phyloP scores from a whole-genome alignment of 2,113 vertebrate genomes.

The Corythornis vintsioides region DNA sequence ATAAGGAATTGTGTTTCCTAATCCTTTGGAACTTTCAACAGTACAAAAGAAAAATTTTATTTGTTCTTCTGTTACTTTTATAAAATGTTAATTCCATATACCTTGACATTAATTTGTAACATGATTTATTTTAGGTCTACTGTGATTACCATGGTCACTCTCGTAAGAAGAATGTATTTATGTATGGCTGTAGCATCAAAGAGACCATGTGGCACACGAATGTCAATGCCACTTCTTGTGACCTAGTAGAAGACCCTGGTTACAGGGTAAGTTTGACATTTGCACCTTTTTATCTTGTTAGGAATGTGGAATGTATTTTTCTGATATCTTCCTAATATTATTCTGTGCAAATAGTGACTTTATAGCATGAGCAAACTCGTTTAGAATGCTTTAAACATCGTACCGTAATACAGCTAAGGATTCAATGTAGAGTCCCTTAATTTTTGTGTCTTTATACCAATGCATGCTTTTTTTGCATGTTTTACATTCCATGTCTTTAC shows the following conservation, averaged over 20 bases:
- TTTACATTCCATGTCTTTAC: too few relatives aligned
- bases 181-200: slow-evolving; percentile 98
- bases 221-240: slow-evolving; percentile 81
- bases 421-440: neutral
- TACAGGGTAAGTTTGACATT: slow-evolving; percentile 83
- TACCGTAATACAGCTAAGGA: too few relatives aligned
- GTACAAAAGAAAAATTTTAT: neutral
- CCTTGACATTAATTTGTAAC: slow-evolving; percentile 19
- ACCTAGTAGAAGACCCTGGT: slow-evolving; percentile 88
- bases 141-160: slow-evolving; percentile 98
- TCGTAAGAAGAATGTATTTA: slow-evolving; percentile 98
- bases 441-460: neutral
- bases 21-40: neutral
- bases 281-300: neutral
- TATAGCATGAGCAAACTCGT: neutral
- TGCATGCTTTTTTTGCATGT: neutral
- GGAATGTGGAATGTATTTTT: neutral
- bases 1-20: neutral
- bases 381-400: neutral
- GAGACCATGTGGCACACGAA: slow-evolving; percentile 94
- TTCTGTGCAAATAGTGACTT: neutral
- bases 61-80: neutral
- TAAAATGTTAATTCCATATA: neutral
- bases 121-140: slow-evolving; percentile 76
- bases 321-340: neutral